Evolutionary conservation across 2,888 invertebrate species (phyloP).

Genomic region (Melanostoma scalare): DNA sequence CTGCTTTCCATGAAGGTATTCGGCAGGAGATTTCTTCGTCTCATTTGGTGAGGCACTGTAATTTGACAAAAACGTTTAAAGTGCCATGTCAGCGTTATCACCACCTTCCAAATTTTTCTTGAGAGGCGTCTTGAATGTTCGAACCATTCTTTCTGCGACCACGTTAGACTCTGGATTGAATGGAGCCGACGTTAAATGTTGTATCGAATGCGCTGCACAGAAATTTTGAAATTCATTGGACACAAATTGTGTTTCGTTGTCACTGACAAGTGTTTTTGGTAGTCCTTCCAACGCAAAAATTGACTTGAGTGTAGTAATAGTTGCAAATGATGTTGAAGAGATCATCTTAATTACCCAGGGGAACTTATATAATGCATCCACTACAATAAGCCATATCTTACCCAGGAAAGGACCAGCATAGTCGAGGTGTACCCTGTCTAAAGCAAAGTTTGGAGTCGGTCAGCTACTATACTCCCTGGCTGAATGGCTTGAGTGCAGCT

Average conservation of each 20-base stretch:
- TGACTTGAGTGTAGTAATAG: conserved; percentile 3
- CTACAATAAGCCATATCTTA: conserved; percentile 1
- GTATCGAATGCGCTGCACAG: no score
- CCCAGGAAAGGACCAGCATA: not conserved
- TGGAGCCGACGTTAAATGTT: conserved; percentile 15
- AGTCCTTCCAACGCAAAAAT: conserved; percentile 35
- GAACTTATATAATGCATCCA: not conserved
- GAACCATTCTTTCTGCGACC: not conserved
- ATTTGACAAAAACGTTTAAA: not conserved
- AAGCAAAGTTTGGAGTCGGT: not conserved
- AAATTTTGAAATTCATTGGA: conserved; percentile 8
- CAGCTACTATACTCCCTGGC: no score
- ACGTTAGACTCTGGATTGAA: conserved; percentile 9
- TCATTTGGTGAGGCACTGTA: not conserved
- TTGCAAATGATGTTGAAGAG: not conserved
- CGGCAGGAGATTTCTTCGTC: not conserved
- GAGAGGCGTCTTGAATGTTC: not conserved
- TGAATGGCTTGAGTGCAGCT: no score
- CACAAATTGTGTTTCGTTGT: conserved; percentile 10
- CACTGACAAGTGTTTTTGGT: not conserved
- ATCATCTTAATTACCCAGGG: conserved; percentile 9
- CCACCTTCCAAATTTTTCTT: not conserved
- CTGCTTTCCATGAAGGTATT: not conserved
- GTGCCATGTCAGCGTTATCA: not conserved
- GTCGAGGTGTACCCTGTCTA: not conserved